A percentile compares a stretch with the other conserved stretches of the same genome.
Conservation (phyloP, 2,113 vertebrate species). For the Parus major region DNA sequence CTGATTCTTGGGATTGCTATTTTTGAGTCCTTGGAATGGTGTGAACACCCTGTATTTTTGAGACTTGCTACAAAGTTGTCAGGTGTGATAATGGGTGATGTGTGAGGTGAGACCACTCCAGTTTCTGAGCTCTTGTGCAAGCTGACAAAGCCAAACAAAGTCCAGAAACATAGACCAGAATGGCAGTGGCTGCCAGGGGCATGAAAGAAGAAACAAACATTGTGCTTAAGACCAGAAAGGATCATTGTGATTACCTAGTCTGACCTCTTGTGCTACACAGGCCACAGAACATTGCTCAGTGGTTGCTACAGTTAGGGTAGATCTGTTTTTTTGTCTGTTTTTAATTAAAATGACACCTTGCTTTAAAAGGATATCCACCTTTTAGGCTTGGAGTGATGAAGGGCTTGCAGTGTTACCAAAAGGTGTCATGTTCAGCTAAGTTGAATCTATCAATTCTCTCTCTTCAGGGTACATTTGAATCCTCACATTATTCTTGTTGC, state of each 20-base stretch:
- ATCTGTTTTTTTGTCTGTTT: not conserved
- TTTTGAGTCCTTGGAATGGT: not conserved
- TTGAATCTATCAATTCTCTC: not conserved
- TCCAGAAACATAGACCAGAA: not conserved
- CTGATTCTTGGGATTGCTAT: not conserved
- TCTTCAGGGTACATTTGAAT: not conserved
- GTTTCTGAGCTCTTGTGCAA: not conserved
- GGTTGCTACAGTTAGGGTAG: not conserved
- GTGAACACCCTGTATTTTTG: not conserved
- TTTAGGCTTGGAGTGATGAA: not conserved
- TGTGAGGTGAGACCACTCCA: not conserved
- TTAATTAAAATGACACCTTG: not conserved
- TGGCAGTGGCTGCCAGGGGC: not conserved
- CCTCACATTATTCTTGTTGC: not conserved
- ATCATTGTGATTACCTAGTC: not conserved
- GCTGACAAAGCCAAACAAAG: not conserved
- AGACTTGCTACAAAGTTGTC: not conserved
- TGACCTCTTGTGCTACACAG: not conserved
- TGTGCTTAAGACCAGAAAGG: constrained; percentile 39
- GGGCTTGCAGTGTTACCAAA: not conserved
- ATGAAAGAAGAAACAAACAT: not conserved
- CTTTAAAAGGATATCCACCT: not conserved
- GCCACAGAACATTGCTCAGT: not conserved
- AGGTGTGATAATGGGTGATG: not conserved
- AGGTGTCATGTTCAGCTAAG: not conserved